Conservation (phyloP, 64 coral and sea anemone species). For the Montipora cactus region DNA sequence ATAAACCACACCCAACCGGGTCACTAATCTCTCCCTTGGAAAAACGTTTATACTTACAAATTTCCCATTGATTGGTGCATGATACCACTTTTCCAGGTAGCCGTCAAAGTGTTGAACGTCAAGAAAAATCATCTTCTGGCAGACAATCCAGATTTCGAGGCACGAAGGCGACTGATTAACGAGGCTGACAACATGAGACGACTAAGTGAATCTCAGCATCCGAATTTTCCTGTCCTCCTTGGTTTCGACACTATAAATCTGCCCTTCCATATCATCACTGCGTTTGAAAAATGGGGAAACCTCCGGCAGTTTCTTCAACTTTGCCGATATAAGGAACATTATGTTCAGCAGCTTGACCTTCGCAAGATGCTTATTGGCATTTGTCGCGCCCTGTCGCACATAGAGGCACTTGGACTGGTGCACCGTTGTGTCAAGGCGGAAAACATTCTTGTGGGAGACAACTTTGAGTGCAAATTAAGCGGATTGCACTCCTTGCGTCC, state of each 20-base stretch:
- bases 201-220: slow-evolving; percentile 11
- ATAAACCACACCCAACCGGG: no score
- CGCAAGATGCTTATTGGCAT: slow-evolving; percentile 42
- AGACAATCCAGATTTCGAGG: not conserved
- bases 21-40: no score
- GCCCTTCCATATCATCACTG: slow-evolving; percentile 62
- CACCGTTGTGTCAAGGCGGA: slow-evolving; percentile 69
- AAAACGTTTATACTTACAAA: no score
- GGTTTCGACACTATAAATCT: slow-evolving; percentile 26
- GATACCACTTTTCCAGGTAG: not conserved
- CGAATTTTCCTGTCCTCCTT: slow-evolving; percentile 45
- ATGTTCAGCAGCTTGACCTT: not conserved
- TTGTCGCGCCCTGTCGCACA: slow-evolving; percentile 29
- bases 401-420: slow-evolving; percentile 33
- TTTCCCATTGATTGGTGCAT: no score
- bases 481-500: slow-evolving; percentile 40
- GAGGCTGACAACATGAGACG: slow-evolving; percentile 39
- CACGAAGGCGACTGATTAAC: not conserved
- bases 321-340: not conserved
- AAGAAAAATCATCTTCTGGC: slow-evolving; percentile 10
- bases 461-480: slow-evolving; percentile 41
- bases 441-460: slow-evolving; percentile 60
- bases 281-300: slow-evolving; percentile 3
- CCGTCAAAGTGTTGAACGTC: not conserved
- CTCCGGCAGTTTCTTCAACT: slow-evolving; percentile 58